Percentiles rank a stretch among this genome's conserved stretches.
phyloP scores from a whole-genome alignment of 2,113 vertebrate genomes.

The Ailuropoda melanoleuca region DNA sequence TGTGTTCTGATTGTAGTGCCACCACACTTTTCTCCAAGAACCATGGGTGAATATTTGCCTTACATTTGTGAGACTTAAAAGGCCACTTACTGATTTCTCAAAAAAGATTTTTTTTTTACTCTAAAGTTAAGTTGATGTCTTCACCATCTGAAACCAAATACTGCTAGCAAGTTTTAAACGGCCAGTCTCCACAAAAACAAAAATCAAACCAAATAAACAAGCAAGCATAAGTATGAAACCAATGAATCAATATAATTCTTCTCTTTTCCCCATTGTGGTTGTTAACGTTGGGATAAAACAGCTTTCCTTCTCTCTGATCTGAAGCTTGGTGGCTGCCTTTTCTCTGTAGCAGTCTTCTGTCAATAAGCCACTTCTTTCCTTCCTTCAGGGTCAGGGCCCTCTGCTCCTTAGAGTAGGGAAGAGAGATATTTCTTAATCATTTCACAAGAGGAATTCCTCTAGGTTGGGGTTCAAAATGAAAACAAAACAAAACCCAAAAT shows the following conservation, averaged over 20 bases:
- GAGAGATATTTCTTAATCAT: not conserved
- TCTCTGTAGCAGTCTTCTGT: not conserved
- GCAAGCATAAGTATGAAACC: not conserved
- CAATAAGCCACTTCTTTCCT: not conserved
- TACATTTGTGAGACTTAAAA: not conserved
- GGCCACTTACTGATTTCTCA: not conserved
- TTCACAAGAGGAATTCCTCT: not conserved
- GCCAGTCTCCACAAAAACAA: not conserved
- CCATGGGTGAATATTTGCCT: not conserved
- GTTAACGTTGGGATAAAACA: not conserved
- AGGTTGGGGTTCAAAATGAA: not conserved
- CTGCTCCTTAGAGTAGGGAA: not conserved
- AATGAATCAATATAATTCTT: not conserved
- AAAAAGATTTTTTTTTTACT: not conserved
- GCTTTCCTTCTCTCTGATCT: not conserved
- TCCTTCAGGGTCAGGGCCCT: not conserved
- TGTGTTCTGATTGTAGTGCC: not conserved
- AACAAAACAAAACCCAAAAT: not conserved
- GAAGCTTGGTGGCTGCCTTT: not conserved
- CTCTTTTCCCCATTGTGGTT: not conserved
- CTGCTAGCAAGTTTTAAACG: not conserved
- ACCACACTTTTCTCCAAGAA: not conserved
- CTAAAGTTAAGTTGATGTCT: not conserved
- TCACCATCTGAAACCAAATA: slow-evolving; percentile 16
- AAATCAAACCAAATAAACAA: slow-evolving; percentile 16